phyloP scores from a whole-genome alignment of 1,140 invertebrate genomes.

The Globodera ellingtonae region DNA sequence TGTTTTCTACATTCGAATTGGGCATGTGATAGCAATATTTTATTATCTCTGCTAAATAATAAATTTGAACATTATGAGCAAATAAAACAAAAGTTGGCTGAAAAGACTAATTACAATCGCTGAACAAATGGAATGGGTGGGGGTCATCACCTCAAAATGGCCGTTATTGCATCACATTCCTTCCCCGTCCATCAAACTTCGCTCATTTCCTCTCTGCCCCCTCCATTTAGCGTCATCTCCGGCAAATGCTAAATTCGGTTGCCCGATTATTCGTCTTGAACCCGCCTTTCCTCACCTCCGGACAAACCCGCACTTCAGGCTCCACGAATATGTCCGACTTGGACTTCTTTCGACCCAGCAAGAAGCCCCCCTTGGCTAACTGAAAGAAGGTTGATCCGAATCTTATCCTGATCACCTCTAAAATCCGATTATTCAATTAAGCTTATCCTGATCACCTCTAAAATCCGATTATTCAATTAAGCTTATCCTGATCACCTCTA shows the following conservation, averaged over 20 bases:
- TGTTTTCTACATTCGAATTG: no score
- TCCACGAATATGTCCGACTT: constrained; percentile 63
- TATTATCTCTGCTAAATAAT: no score
- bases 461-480: no score
- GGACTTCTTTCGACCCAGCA: constrained; percentile 55
- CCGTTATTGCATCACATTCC: not conserved
- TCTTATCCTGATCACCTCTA: no score
- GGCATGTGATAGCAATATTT: no score
- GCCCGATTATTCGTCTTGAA: not conserved
- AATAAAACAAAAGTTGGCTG: no score
- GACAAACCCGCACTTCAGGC: constrained; percentile 58
- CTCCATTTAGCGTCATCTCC: not conserved
- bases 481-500: no score
- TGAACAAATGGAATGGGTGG: no score
- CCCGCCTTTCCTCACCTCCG: constrained; percentile 22
- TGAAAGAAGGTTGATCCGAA: constrained; percentile 33
- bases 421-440: no score
- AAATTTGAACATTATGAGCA: no score
- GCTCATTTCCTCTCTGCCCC: not conserved
- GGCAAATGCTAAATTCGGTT: not conserved
- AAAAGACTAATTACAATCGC: no score
- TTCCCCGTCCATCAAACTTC: constrained; percentile 4
- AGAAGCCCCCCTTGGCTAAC: constrained; percentile 62
- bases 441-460: no score
- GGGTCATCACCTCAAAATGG: not conserved